These are phyloP conservation scores for Eurytoma adleriae DNA, from an alignment of 2,888 invertebrate species.

Conservation along the genomic window DNA sequence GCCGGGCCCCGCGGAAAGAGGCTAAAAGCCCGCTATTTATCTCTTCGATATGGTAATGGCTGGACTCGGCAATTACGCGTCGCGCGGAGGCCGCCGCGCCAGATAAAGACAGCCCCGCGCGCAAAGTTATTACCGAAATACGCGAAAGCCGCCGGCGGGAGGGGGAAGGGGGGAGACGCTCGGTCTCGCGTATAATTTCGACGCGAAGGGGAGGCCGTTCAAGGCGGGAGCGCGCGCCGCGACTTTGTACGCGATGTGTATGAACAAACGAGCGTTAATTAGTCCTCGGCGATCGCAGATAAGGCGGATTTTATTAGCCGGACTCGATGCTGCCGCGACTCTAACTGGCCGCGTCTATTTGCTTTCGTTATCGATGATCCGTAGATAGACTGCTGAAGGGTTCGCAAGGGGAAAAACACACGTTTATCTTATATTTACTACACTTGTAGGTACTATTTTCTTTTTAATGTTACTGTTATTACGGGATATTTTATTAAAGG, in stretches of 20 bases:
- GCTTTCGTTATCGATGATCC: no score
- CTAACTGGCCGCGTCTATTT: not conserved
- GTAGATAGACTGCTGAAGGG: not conserved
- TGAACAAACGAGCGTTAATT: slow-evolving; percentile 60
- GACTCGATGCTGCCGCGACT: not conserved
- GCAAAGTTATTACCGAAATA: slow-evolving; percentile 47
- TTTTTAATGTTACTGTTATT: no score
- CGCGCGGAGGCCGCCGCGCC: slow-evolving; percentile 6
- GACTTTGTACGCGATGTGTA: slow-evolving; percentile 28
- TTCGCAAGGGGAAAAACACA: not conserved
- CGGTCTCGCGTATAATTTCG: slow-evolving; percentile 25
- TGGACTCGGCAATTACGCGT: slow-evolving; percentile 62
- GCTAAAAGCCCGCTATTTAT: slow-evolving; percentile 65
- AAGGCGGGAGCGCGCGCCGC: slow-evolving; percentile 34
- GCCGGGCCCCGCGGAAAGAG: slow-evolving; percentile 10
- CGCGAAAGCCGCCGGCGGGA: slow-evolving; percentile 37
- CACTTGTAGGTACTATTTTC: no score
- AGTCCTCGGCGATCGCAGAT: slow-evolving; percentile 59
- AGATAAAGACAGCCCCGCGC: slow-evolving; percentile 36
- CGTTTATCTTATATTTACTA: no score
- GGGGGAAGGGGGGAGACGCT: not conserved
- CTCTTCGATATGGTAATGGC: slow-evolving; percentile 68
- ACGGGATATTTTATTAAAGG: no score
- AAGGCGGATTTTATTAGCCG: slow-evolving; percentile 23
- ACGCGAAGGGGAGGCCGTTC: slow-evolving; percentile 38